Evolutionary conservation across 2,797 vertebrate species (phyloP).

Genomic region (Pempheris klunzingeri): DNA sequence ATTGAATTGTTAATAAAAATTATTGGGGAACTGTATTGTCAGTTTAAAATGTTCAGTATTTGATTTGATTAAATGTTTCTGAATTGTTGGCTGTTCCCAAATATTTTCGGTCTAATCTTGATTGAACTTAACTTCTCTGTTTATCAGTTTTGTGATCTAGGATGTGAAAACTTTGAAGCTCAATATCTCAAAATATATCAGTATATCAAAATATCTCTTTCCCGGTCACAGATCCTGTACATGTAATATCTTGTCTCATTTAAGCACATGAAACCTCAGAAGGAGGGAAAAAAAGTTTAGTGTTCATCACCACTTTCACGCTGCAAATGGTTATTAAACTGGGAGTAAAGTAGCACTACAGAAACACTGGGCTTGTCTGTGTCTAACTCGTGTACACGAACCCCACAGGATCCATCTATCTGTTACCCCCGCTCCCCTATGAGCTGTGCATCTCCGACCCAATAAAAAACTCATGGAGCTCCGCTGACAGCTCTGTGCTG

Average conservation of each 20-base stretch:
- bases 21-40: neutral
- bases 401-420: constrained; percentile 67
- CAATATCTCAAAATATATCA: too few relatives aligned
- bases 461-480: constrained; percentile 74
- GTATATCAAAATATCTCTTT: too few relatives aligned
- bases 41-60: neutral
- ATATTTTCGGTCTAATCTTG: neutral
- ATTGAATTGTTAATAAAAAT: neutral
- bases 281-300: neutral
- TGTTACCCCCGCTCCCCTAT: constrained; percentile 57
- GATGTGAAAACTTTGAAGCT: neutral
- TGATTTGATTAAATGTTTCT: neutral
- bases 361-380: constrained; percentile 44
- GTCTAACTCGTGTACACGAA: constrained; percentile 34
- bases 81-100: neutral
- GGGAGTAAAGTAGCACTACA: constrained; percentile 32
- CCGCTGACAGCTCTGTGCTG: constrained; percentile 77
- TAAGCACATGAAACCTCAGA: neutral
- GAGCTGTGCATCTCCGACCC: constrained; percentile 69
- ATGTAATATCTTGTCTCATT: neutral
- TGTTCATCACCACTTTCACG: constrained; percentile 14
- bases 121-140: neutral
- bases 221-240: neutral
- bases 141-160: neutral
- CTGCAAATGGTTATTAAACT: constrained; percentile 12